phyloP scores from a whole-genome alignment of 2,797 vertebrate genomes.

The Fringilla coelebs region DNA sequence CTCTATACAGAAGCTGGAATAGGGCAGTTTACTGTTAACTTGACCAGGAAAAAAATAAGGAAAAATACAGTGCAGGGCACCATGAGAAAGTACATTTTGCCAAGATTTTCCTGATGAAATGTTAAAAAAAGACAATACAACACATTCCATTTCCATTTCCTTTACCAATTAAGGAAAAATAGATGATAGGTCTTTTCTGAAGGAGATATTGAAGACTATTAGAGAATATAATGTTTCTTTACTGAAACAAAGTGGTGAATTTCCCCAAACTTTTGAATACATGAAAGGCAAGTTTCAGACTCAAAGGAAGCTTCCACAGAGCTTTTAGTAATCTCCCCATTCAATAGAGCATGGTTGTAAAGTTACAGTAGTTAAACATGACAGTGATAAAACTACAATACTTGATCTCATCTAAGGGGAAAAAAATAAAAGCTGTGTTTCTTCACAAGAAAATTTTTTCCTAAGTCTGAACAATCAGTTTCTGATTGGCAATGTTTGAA shows the following conservation, averaged over 20 bases:
- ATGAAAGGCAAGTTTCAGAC: background rate
- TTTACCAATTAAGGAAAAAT: background rate
- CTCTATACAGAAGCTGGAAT: background rate
- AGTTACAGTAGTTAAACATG: background rate
- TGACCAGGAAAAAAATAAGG: background rate
- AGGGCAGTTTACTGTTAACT: background rate
- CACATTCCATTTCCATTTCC: background rate
- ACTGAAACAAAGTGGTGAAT: background rate
- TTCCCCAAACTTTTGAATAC: background rate
- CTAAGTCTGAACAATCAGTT: conserved; percentile 8
- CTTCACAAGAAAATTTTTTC: background rate
- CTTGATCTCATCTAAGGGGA: background rate
- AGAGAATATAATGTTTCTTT: background rate
- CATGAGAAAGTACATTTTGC: background rate
- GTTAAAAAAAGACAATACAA: background rate
- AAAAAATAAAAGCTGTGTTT: background rate
- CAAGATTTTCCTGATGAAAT: background rate
- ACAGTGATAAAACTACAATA: background rate
- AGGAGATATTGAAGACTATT: background rate
- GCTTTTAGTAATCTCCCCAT: background rate
- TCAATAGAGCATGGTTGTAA: background rate
- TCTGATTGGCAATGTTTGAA: background rate
- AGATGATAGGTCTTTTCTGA: background rate
- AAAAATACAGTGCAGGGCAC: background rate
- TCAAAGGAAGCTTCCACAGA: background rate